Evolutionary conservation across 23 tunicate species (phyloP).

Genomic region (Styela clava): DNA sequence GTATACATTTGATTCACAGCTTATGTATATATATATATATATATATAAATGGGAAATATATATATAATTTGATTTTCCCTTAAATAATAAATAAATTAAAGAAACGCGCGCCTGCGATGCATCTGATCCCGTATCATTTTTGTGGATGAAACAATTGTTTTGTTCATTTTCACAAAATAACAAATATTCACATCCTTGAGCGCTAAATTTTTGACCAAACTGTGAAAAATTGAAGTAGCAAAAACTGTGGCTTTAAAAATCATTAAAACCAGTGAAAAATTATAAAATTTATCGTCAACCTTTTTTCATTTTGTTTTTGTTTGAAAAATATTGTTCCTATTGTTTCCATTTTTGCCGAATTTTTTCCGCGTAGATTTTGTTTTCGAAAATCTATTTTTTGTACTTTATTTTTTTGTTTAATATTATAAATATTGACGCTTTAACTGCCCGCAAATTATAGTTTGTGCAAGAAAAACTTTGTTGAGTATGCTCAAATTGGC

Average conservation of each 20-base stretch:
- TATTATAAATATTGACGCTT: neutral
- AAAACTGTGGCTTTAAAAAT: neutral
- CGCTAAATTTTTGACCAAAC: neutral
- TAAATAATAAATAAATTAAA: too few relatives aligned
- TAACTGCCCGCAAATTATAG: neutral
- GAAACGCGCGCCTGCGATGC: too few relatives aligned
- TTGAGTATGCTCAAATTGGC: too few relatives aligned
- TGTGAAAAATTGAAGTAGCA: neutral
- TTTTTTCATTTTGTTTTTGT: neutral
- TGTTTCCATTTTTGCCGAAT: neutral
- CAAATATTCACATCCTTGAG: neutral
- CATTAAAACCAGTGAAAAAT: neutral
- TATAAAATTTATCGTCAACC: neutral
- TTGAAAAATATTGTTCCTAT: neutral
- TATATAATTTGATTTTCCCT: too few relatives aligned
- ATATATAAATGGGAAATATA: too few relatives aligned
- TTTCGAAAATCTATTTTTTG: neutral
- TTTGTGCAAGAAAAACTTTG: too few relatives aligned
- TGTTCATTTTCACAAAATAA: too few relatives aligned
- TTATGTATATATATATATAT: too few relatives aligned
- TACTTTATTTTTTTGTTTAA: neutral
- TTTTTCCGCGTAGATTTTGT: neutral
- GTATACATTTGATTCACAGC: too few relatives aligned
- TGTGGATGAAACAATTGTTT: too few relatives aligned
- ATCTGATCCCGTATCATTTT: too few relatives aligned